A percentile compares a stretch with the other conserved stretches of the same genome.
These are phyloP conservation scores for Camelus bactrianus DNA, from an alignment of 2,113 vertebrate genomes.

Conservation along the genomic window DNA sequence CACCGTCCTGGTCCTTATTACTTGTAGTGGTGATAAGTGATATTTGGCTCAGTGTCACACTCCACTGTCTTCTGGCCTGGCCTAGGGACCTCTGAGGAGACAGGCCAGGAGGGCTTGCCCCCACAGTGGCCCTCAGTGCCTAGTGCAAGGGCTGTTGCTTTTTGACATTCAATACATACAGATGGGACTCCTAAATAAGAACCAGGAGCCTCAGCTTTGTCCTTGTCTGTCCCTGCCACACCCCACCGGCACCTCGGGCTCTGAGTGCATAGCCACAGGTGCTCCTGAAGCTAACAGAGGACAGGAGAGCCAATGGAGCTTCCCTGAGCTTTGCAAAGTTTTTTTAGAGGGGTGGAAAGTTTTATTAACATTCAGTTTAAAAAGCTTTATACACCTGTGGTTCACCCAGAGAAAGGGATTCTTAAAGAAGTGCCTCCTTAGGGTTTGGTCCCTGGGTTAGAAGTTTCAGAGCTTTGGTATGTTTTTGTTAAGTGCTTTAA, in stretches of 20 bases:
- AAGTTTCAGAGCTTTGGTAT: background rate
- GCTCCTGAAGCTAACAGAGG: rapidly evolving
- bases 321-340: rapidly evolving
- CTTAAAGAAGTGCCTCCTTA: background rate
- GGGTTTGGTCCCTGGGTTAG: background rate
- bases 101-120: rapidly evolving
- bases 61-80: rapidly evolving
- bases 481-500: background rate
- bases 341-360: background rate
- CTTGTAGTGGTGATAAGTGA: rapidly evolving
- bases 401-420: background rate
- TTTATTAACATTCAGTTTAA: too few species aligned
- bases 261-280: rapidly evolving
- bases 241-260: background rate
- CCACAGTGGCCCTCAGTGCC: rapidly evolving
- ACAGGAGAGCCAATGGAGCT: rapidly evolving
- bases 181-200: background rate
- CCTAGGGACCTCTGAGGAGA: background rate
- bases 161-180: background rate
- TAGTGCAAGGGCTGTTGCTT: rapidly evolving
- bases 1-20: rapidly evolving
- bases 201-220: background rate
- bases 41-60: rapidly evolving
- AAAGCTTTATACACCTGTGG: background rate
- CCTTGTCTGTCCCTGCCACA: too few species aligned